These are phyloP conservation scores for Portevinia maculata DNA, from an alignment of 2,888 invertebrate species.

Conservation along the genomic window DNA sequence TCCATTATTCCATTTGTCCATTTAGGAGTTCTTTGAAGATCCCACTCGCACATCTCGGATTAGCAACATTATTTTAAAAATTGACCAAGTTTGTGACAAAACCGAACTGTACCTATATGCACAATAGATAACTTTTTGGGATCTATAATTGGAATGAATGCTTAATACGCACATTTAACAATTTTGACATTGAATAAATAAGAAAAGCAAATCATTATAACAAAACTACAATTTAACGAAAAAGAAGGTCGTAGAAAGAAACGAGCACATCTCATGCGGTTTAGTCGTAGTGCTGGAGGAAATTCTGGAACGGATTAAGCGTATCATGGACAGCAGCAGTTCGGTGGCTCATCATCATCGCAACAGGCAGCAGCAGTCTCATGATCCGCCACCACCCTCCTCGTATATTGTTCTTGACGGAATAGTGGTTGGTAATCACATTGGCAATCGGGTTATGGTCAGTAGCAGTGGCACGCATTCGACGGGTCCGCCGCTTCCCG, in stretches of 20 bases:
- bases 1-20: slow-evolving; percentile 35
- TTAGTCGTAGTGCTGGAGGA: slow-evolving; percentile 66
- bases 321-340: slow-evolving; percentile 73
- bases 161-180: background rate
- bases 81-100: slow-evolving; percentile 16
- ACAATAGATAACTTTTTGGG: background rate
- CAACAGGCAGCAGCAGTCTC: slow-evolving; percentile 75
- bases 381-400: slow-evolving; percentile 79
- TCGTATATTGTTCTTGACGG: slow-evolving; percentile 80
- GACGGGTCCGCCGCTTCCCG: slow-evolving; percentile 42
- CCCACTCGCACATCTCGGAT: slow-evolving; percentile 14
- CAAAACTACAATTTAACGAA: slow-evolving; percentile 24
- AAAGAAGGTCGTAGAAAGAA: slow-evolving; percentile 33
- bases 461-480: slow-evolving; percentile 73
- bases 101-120: slow-evolving; percentile 12
- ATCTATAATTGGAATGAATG: slow-evolving; percentile 26
- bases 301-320: slow-evolving; percentile 70
- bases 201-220: slow-evolving; percentile 9
- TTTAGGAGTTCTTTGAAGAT: slow-evolving; percentile 19
- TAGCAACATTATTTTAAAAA: slow-evolving; percentile 28
- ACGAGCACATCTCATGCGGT: slow-evolving; percentile 61
- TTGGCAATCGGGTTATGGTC: slow-evolving; percentile 79
- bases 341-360: slow-evolving; percentile 75
- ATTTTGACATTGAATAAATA: background rate
- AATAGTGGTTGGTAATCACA: slow-evolving; percentile 79